Conservation (phyloP, 35 echinoderm and acorn worm genomes). For the Ptychodera flava region DNA sequence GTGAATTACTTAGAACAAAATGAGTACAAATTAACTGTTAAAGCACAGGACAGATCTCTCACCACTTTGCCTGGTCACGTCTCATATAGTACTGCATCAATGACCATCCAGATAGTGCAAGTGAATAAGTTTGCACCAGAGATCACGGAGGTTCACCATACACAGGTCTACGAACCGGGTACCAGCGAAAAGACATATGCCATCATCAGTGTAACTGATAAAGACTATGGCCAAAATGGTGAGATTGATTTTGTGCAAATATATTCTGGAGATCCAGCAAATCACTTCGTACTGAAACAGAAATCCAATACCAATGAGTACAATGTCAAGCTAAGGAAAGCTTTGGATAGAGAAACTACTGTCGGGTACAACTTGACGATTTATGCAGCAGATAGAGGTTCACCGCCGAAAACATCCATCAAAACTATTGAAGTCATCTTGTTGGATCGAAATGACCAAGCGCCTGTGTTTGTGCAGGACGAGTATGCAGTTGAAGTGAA, state of each 20-base stretch:
- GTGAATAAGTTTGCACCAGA: slow-evolving; percentile 80
- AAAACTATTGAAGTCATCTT: background rate
- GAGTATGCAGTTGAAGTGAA: background rate
- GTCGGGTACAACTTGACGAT: slow-evolving; percentile 46
- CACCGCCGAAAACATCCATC: background rate
- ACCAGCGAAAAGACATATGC: slow-evolving; percentile 60
- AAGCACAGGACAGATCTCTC: slow-evolving; percentile 61
- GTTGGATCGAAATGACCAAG: background rate
- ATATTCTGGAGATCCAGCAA: slow-evolving; percentile 46
- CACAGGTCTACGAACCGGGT: slow-evolving; percentile 45
- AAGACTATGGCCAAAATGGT: slow-evolving; percentile 76
- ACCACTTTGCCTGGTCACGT: slow-evolving; percentile 37
- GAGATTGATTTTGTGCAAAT: slow-evolving; percentile 55
- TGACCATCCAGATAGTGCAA: slow-evolving; percentile 44
- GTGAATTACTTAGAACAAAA: slow-evolving; percentile 33
- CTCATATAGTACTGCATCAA: slow-evolving; percentile 37
- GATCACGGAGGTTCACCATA: slow-evolving; percentile 48
- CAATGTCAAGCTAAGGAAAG: slow-evolving; percentile 34
- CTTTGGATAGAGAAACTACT: slow-evolving; percentile 41
- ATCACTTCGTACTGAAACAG: slow-evolving; percentile 39
- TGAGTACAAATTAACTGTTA: slow-evolving; percentile 43
- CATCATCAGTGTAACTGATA: slow-evolving; percentile 64
- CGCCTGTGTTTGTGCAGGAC: background rate
- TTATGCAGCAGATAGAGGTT: background rate
- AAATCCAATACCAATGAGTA: slow-evolving; percentile 17